Evolutionary conservation across 2,113 vertebrate genomes (phyloP), one percentile per base, ranked within the genome.

Genomic region (Typhlomys cinereus): DNA sequence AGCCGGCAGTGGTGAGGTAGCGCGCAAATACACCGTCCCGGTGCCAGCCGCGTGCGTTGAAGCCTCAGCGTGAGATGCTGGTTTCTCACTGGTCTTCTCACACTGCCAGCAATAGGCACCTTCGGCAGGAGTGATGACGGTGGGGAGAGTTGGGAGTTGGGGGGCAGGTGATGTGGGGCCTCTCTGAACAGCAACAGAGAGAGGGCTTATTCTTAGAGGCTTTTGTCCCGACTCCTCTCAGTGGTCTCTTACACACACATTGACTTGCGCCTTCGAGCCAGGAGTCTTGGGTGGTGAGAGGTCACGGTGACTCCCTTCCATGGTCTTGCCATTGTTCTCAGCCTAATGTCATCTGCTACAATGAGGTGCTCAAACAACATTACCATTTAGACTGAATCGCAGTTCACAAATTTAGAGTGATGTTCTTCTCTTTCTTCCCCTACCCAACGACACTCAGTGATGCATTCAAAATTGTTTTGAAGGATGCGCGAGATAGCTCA

Each of bases 201-300:
- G 91, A 89, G 91, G 57, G 62, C 67, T 74, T 69, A 5, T 76
- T 69, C 82, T 70, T 80, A 89, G 94, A 88, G 85, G 44, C 44
- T 31, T 78, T 48, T 1, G 5, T 90, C 90, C 75, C 18, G 61
- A 67, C 71, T 90, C 78, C 80, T 88, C 46, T 78, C 73, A 20
- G 11, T 90, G 95, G 79, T 92, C 82, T 91, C 92, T 93, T 90
- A 93, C 94, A 96, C 50, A 90, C 73, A 73, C 92, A 92, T 34
- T 70, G 48, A 75, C 31, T 86, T 71, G 17, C 90, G 84, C 54
- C 41, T 85, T 64, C 85, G n/a, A 91, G 54, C 44, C 46, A 86
- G 36, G 76, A 81, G 86, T 73, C 80, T 78, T 67, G 4, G 62
- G 81, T 46, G 44, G 41, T 23, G 73, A 48, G 86, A 90, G 94